Conservation (phyloP, 2,113 vertebrate genomes). For the Anthoscopus minutus region DNA sequence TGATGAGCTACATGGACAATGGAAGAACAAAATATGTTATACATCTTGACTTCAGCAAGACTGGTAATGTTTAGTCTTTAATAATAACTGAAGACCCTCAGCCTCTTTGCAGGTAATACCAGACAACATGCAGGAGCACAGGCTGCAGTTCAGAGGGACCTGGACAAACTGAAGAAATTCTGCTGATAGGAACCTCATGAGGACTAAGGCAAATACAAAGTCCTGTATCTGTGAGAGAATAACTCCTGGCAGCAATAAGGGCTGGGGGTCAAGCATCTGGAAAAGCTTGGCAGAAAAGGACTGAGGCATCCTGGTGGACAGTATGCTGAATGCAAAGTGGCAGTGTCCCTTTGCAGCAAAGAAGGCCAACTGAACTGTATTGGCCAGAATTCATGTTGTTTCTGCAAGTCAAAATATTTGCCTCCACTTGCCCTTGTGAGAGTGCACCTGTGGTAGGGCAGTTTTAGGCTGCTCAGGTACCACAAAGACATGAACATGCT, state of each 20-base stretch:
- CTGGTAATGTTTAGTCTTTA: not conserved
- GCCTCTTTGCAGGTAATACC: not conserved
- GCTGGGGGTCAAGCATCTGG: not conserved
- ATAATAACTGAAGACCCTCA: not conserved
- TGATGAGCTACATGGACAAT: not conserved
- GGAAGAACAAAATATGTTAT: not conserved
- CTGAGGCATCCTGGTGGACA: not conserved
- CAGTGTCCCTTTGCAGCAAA: not conserved
- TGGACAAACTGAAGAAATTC: not conserved
- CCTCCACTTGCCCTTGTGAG: not conserved
- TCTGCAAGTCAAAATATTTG: not conserved
- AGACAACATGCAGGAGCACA: not conserved
- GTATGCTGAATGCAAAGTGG: not conserved
- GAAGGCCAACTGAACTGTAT: not conserved
- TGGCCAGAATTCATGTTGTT: not conserved
- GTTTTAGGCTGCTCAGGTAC: not conserved
- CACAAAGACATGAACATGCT: not conserved
- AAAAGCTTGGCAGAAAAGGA: not conserved
- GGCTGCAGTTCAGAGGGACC: not conserved
- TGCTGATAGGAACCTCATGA: not conserved
- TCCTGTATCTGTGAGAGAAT: not conserved
- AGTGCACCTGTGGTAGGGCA: not conserved
- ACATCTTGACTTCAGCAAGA: not conserved
- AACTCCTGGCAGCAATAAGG: not conserved
- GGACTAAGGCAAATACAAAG: not conserved